phyloP scores from a whole-genome alignment of 2,888 invertebrate genomes.

The Himalopsyche kuldschensis region DNA sequence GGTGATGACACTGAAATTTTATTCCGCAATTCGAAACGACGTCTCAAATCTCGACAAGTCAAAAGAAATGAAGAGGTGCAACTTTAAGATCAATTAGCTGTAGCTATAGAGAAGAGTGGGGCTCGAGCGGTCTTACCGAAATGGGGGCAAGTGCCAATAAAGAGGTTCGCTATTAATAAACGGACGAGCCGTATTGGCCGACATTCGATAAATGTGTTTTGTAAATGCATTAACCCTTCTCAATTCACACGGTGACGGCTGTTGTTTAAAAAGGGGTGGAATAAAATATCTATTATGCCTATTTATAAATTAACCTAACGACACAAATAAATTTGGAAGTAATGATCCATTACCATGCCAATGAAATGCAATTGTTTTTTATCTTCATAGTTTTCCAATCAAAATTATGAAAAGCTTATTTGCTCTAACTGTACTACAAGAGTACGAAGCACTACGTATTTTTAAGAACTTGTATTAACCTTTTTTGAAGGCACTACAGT shows the following conservation, averaged over 20 bases:
- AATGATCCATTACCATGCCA: too few species aligned
- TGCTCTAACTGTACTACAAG: too few species aligned
- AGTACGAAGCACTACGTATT: too few species aligned
- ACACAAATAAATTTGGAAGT: neutral
- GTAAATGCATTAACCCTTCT: neutral
- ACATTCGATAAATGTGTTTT: neutral
- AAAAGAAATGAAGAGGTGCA: neutral
- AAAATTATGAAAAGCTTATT: too few species aligned
- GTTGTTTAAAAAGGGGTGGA: neutral
- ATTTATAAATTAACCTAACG: neutral
- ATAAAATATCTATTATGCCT: neutral
- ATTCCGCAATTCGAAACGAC: too few species aligned
- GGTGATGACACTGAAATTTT: too few species aligned
- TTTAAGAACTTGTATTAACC: too few species aligned
- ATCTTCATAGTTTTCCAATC: too few species aligned
- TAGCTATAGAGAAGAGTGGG: neutral
- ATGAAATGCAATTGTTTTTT: too few species aligned
- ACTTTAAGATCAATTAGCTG: neutral
- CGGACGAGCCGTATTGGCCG: neutral
- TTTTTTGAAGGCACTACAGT: too few species aligned
- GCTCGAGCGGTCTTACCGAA: neutral
- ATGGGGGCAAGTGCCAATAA: constrained; percentile 7
- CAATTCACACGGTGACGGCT: neutral
- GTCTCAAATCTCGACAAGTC: neutral
- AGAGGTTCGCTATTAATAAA: constrained; percentile 7